Conservation (phyloP, 2,797 vertebrate species). For the Sebastolobus altivelis region DNA sequence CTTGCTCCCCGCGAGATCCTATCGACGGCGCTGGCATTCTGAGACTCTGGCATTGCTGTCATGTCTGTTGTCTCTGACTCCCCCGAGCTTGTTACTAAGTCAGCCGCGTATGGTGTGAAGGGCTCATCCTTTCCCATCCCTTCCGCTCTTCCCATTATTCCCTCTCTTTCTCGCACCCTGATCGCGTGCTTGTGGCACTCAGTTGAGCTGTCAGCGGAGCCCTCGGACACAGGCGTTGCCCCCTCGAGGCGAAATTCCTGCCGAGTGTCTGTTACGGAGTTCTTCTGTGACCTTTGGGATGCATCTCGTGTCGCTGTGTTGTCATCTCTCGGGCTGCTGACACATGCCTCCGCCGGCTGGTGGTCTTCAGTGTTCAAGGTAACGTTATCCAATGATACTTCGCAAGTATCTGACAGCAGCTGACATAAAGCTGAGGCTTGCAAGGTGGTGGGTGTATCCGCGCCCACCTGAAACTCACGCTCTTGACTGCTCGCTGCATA, state of each 20-base stretch:
- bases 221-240: conserved; percentile 50
- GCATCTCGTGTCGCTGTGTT: conserved; percentile 45
- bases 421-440: conserved; percentile 54
- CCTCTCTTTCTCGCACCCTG: conserved; percentile 44
- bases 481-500: conserved; percentile 44
- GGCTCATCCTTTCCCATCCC: conserved; percentile 53
- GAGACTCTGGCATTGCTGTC: conserved; percentile 66
- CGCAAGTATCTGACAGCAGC: conserved; percentile 54
- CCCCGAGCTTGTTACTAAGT: conserved; percentile 77
- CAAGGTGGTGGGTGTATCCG: conserved; percentile 42
- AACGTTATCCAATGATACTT: conserved; percentile 34
- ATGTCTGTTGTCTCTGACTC: conserved; percentile 72
- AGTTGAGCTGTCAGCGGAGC: conserved; percentile 57
- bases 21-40: conserved; percentile 73
- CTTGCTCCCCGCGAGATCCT: conserved; percentile 74
- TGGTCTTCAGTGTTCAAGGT: conserved; percentile 47
- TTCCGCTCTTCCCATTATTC: conserved; percentile 58
- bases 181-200: conserved; percentile 51
- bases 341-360: conserved; percentile 53
- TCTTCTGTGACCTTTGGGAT: conserved; percentile 73
- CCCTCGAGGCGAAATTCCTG: conserved; percentile 62
- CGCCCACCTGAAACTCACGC: conserved; percentile 41
- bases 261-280: conserved; percentile 61
- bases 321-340: conserved; percentile 60
- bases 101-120: conserved; percentile 48